phyloP scores from a whole-genome alignment of 1,140 invertebrate species.

The Chrysopa pallens region DNA sequence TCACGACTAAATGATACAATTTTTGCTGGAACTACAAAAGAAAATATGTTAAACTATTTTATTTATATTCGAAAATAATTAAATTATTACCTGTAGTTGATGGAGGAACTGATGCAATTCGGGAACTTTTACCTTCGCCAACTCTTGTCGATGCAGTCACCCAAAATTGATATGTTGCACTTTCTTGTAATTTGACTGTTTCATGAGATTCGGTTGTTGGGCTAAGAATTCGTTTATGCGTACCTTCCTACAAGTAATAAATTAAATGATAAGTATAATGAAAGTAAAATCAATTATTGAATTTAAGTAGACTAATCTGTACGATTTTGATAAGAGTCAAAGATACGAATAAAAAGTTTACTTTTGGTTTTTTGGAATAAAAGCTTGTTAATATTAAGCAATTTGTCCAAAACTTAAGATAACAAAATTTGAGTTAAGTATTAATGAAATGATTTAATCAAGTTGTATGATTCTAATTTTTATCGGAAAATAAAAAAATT shows the following conservation, averaged over 20 bases:
- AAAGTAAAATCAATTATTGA: too few species aligned
- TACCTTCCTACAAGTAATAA: constrained; percentile 29
- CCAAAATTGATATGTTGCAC: constrained; percentile 62
- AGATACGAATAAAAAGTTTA: too few species aligned
- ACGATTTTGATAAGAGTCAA: too few species aligned
- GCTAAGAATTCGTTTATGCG: constrained; percentile 46
- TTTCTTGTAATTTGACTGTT: constrained; percentile 49
- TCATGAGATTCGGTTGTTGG: constrained; percentile 47
- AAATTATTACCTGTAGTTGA: constrained; percentile 44
- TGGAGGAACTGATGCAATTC: constrained; percentile 53
- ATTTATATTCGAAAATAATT: background rate
- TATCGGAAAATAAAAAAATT: background rate
- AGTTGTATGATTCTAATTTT: constrained; percentile 1
- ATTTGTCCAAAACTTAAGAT: too few species aligned
- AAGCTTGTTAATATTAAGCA: too few species aligned
- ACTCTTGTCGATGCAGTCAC: constrained; percentile 56
- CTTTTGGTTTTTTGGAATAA: too few species aligned
- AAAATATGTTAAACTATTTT: background rate
- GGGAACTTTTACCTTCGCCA: constrained; percentile 61
- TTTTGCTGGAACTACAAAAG: constrained; percentile 46
- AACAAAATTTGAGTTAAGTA: too few species aligned
- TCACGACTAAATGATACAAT: constrained; percentile 65
- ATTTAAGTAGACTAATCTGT: too few species aligned
- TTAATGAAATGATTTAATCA: too few species aligned
- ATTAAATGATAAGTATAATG: too few species aligned